These are phyloP conservation scores for Sciurus niger DNA, from an alignment of 2,113 vertebrate species.

Conservation along the genomic window DNA sequence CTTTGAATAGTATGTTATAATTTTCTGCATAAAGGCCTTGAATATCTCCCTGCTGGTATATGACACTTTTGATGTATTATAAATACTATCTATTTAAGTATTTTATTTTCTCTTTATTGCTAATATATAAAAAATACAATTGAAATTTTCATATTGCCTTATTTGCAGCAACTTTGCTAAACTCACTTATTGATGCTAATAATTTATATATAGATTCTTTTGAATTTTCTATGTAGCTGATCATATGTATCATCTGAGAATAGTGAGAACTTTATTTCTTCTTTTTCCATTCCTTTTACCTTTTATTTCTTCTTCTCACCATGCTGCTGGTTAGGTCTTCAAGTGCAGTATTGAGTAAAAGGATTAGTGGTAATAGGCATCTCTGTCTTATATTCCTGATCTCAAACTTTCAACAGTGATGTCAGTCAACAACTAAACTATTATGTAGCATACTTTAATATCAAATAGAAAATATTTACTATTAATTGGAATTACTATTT, in stretches of 20 bases:
- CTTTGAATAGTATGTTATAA: no score
- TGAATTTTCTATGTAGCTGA: no score
- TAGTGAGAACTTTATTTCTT: not conserved
- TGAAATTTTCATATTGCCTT: no score
- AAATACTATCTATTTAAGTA: no score
- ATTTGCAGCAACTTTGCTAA: no score
- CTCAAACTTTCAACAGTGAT: not conserved
- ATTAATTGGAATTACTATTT: not conserved
- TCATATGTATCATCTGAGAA: not conserved
- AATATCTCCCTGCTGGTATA: no score
- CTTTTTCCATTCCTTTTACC: not conserved
- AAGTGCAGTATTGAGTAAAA: not conserved
- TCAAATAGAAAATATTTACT: not conserved
- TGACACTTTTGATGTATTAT: no score
- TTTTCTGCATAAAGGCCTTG: no score
- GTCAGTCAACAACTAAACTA: not conserved
- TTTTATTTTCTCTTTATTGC: no score
- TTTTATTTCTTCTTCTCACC: not conserved
- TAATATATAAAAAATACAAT: no score
- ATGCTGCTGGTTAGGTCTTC: not conserved
- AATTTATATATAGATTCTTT: no score
- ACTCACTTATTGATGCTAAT: no score
- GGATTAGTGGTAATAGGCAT: not conserved
- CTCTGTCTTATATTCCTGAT: not conserved
- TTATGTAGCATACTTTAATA: not conserved